phyloP scores from a whole-genome alignment of 2,797 vertebrate species.

The Lagocephalus sceleratus region DNA sequence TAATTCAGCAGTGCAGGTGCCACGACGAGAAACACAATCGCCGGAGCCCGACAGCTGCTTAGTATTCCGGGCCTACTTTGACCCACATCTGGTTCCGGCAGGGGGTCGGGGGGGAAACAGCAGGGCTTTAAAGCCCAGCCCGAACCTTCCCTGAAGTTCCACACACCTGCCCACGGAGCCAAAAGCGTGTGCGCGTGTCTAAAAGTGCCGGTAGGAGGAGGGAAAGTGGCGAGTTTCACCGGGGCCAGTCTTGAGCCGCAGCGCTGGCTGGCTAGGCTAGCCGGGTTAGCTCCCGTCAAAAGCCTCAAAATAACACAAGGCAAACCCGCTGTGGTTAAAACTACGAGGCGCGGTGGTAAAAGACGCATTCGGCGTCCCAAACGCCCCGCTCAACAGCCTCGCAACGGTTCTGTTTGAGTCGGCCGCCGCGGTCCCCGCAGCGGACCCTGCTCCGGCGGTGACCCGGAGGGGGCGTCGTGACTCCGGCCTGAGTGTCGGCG shows the following conservation, averaged over 20 bases:
- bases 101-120: neutral
- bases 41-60: slow-evolving; percentile 38
- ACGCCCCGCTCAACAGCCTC: no score
- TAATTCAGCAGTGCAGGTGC: slow-evolving; percentile 67
- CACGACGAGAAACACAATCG: slow-evolving; percentile 70
- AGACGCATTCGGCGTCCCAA: no score
- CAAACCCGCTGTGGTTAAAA: no score
- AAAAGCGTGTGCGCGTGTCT: no score
- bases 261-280: slow-evolving; percentile 34
- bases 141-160: no score
- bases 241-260: slow-evolving; percentile 48
- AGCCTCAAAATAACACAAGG: no score
- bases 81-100: slow-evolving; percentile 41
- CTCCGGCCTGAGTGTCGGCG: no score
- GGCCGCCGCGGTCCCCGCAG: slow-evolving; percentile 20
- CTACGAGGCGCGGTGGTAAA: no score
- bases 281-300: neutral
- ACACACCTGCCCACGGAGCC: no score
- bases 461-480: no score
- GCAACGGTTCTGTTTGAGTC: slow-evolving; percentile 4
- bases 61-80: slow-evolving; percentile 50
- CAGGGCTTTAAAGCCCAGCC: accelerated
- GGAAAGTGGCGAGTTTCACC: slow-evolving; percentile 14
- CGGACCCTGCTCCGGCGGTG: no score
- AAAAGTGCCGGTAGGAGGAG: slow-evolving; percentile 7